Evolutionary conservation across 2,888 invertebrate species (phyloP).

Genomic region (Diadromus collaris): DNA sequence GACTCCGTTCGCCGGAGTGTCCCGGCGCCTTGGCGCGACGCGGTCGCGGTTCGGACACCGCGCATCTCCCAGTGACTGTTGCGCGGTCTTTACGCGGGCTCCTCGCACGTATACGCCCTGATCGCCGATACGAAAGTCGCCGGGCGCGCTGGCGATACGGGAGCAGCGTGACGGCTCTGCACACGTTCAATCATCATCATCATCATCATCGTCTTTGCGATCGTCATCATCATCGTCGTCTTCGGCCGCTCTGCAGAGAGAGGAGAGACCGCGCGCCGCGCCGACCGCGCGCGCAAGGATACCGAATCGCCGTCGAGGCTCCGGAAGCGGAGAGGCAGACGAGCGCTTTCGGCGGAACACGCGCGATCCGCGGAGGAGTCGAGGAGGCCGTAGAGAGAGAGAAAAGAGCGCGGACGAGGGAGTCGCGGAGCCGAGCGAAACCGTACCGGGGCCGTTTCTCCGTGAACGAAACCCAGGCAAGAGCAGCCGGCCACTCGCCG

Average conservation of each 20-base stretch:
- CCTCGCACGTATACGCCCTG: constrained; percentile 32
- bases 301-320: constrained; percentile 59
- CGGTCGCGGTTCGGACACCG: constrained; percentile 53
- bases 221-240: constrained; percentile 4
- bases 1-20: constrained; percentile 69
- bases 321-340: constrained; percentile 58
- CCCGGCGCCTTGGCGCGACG: constrained; percentile 49
- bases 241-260: neutral
- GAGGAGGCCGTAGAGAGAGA: constrained; percentile 17
- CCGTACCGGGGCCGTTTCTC: constrained; percentile 61
- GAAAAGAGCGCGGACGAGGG: constrained; percentile 35
- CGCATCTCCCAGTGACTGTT: constrained; percentile 62
- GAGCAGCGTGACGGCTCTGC: constrained; percentile 28
- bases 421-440: constrained; percentile 58
- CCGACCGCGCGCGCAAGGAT: constrained; percentile 68
- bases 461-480: constrained; percentile 61
- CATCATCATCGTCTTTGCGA: neutral
- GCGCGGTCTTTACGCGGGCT: constrained; percentile 57
- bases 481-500: constrained; percentile 60
- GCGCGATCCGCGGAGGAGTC: constrained; percentile 20
- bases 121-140: constrained; percentile 1
- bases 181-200: neutral
- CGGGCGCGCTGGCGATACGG: constrained; percentile 46
- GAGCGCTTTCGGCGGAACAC: constrained; percentile 30
- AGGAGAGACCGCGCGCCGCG: constrained; percentile 9